phyloP scores from a whole-genome alignment of 2,888 invertebrate species.

The Argyresthia goedartella region DNA sequence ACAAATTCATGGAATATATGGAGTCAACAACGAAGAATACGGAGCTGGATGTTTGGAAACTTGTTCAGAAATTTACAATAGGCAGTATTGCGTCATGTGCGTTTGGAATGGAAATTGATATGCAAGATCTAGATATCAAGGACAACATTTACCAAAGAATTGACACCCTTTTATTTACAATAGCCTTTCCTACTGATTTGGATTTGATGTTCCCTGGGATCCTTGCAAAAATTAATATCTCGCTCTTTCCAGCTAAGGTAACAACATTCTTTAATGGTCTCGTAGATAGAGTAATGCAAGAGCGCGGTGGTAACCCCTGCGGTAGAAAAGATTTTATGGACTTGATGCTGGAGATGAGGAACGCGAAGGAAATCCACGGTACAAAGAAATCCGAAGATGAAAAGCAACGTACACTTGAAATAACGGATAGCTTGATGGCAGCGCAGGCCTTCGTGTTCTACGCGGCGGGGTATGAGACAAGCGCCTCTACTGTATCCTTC shows the following conservation, averaged over 20 bases:
- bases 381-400: constrained; percentile 6
- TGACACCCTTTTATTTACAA: constrained; percentile 6
- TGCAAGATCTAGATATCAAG: constrained; percentile 1
- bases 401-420: constrained; percentile 5
- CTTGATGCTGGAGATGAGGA: constrained; percentile 8
- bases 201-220: constrained; percentile 8
- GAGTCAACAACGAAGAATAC: not conserved
- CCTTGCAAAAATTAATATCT: constrained; percentile 7
- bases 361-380: constrained; percentile 6
- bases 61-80: constrained; percentile 9
- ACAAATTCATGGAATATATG: constrained; percentile 6
- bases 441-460: constrained; percentile 16
- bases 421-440: constrained; percentile 12
- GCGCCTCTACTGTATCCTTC: constrained; percentile 23
- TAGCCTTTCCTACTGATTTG: constrained; percentile 4
- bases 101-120: constrained; percentile 10
- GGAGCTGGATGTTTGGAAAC: constrained; percentile 5
- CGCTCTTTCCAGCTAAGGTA: constrained; percentile 6
- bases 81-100: constrained; percentile 9
- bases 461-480: constrained; percentile 27
- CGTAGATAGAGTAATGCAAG: constrained; percentile 7
- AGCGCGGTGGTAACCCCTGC: constrained; percentile 6
- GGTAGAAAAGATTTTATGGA: constrained; percentile 12
- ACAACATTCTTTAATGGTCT: constrained; percentile 10
- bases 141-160: constrained; percentile 6